Conservation (phyloP, 2,797 vertebrate genomes). For the Rhinatrema bivittatum region DNA sequence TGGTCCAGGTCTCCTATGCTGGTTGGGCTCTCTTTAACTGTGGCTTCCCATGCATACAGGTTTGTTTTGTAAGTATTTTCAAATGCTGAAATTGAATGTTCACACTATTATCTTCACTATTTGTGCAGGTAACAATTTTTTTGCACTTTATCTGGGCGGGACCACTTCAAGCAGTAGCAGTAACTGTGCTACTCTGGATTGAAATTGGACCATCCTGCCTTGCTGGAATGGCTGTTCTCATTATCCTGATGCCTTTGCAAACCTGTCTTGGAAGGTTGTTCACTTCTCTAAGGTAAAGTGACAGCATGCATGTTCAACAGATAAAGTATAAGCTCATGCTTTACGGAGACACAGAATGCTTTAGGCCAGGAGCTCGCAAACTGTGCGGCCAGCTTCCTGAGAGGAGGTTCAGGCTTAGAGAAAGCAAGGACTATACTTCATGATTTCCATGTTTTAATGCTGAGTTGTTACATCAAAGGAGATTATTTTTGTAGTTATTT, state of each 20-base stretch:
- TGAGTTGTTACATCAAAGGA: too few species aligned
- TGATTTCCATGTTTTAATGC: too few species aligned
- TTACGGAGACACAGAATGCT: too few species aligned
- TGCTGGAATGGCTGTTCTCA: slow-evolving; percentile 77
- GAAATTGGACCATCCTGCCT: slow-evolving; percentile 87
- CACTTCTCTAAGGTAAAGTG: slow-evolving; percentile 75
- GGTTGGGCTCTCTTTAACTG: not conserved
- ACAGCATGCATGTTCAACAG: too few species aligned
- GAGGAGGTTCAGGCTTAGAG: too few species aligned
- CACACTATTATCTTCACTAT: not conserved
- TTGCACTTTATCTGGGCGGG: slow-evolving; percentile 89
- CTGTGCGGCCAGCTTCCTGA: too few species aligned
- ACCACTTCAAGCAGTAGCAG: slow-evolving; percentile 76
- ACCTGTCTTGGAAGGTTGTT: slow-evolving; percentile 80
- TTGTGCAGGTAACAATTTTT: slow-evolving; percentile 78
- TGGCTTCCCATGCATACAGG: not conserved
- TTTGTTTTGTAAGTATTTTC: not conserved
- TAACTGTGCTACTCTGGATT: slow-evolving; percentile 77
- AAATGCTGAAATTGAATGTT: not conserved
- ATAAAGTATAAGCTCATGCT: too few species aligned
- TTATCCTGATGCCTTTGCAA: slow-evolving; percentile 82
- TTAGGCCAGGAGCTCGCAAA: too few species aligned
- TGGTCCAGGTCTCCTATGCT: too few species aligned
- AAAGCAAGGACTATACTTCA: too few species aligned
- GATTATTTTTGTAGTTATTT: too few species aligned